Base-by-base conservation (phyloP, 2,113 vertebrate species). In the Platycercus adscitus region DNA sequence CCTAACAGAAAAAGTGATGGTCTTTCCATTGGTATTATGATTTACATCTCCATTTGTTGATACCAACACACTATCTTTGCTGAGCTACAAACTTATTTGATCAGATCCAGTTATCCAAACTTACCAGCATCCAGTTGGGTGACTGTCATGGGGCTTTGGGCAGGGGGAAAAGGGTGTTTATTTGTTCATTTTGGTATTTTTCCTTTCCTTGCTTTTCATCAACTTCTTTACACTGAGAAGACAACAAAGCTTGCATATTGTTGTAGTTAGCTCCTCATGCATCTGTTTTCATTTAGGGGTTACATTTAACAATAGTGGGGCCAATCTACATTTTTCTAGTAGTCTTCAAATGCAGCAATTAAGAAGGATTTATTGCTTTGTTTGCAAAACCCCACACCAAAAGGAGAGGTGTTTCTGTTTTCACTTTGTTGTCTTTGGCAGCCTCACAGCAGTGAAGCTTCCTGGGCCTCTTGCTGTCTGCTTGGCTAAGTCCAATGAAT, bases 11-110 rank as follows among this genome's bases (percentile, higher is more conserved):
- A 87, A 33, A 53, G 3, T 2, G 0, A 5, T 23, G 5, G 9
- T 52, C 1, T 3, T 72, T 24, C 33, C 29, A 19, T 21, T 61
- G 58, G 7, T 44, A 12, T 53, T 79, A 52, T 0, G 0, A 37
- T 61, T 69, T 33, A 31, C 23, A 25, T 76, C 24, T 35, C 18
- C 41, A 1, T 82, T 60, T 71, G 18, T 31, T 85, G 41, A 73
- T 66, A 55, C 17, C 33, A 55, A 24, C 8, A 11, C 1, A 2
- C 50, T 70, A 18, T 49, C 35, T 84, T 71, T 85, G 52, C 33
- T 56, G 64, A 71, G 26, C 47, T 79, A 20, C 50, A 33, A 35
- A 44, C 37, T 88, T 82, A 11, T 49, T 89, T 70, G 6, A 44
- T 65, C 58, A 81, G 31, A 68, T 89, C n/a, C 13, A 28, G 28